Conservation (phyloP, 2,113 vertebrate species). For the Ivindomyrus marchei region DNA sequence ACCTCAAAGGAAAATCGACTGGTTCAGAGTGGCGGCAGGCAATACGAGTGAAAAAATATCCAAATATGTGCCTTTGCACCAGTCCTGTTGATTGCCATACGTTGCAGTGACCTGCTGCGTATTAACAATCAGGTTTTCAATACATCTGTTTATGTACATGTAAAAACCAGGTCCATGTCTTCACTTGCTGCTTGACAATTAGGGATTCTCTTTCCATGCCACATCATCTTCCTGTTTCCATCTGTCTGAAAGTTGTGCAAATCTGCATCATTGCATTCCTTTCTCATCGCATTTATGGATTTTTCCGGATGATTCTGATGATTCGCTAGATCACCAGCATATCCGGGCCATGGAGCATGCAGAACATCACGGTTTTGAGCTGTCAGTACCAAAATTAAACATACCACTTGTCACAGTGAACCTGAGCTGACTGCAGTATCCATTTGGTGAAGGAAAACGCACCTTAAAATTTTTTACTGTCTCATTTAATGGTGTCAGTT, state of each 20-base stretch:
- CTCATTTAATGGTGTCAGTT: background rate
- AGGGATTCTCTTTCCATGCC: background rate
- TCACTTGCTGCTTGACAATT: no score
- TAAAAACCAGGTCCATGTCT: background rate
- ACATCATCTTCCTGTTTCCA: no score
- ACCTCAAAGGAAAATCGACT: background rate
- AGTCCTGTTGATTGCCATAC: background rate
- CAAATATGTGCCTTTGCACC: background rate
- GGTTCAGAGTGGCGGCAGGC: background rate
- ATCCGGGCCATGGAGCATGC: background rate
- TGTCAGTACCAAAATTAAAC: background rate
- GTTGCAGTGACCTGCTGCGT: background rate
- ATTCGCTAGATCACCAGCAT: background rate
- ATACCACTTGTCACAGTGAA: background rate
- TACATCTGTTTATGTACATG: background rate
- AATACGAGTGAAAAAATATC: background rate
- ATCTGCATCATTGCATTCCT: background rate
- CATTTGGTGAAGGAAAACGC: background rate
- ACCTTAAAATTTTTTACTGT: background rate
- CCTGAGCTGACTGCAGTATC: background rate
- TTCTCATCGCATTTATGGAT: background rate
- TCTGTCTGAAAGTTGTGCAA: background rate
- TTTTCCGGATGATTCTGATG: background rate
- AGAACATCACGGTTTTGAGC: background rate
- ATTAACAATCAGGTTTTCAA: background rate